Base-by-base conservation (phyloP, 2,113 vertebrate genomes). In the Pongo abelii region DNA sequence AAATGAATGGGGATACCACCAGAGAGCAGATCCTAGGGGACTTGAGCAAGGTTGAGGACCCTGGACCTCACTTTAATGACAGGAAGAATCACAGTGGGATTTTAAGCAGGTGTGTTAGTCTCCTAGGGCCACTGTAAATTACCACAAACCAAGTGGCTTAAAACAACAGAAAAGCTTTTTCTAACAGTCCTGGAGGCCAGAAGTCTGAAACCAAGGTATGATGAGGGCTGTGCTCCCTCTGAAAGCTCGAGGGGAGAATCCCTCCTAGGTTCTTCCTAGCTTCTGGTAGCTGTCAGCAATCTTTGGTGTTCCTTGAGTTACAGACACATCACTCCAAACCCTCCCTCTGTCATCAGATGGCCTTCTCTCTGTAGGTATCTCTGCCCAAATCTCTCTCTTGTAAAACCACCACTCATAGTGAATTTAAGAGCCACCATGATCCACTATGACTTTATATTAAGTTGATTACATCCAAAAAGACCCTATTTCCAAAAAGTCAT, bases 201-300 rank as follows among this genome's bases (percentile, higher is more conserved):
- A 79, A 80, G 43, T 69, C 78, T 50, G 50, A 75, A 94, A 25
- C 8, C 32, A 72, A 46, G 48, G 3, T 32, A 22, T 77, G 64
- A 5, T 3, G 0, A 0, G 50, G 14, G 17, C 35, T 16, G 0
- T 0, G 22, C 38, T 57, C 57, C 35, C 30, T 46, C 27, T 3
- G 9, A 40, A 4, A 35, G 5, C 22, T 89, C n/a, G 3, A 38
- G 6, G 6, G 20, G 25, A 55, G 13, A 25, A n/a, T 16, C n/a
- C 40, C 52, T 38, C 20, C 7, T 2, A 5, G 35, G 16, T 9
- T 32, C 88, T 87, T 77, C 86, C 35, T 52, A 69, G 32, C 57
- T 80, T 83, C 17, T 17, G 22, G 38, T 12, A 20, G 18, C 18
- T 64, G 6, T 55, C n/a, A 3, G 30, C 35, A 20, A 10, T 20